Evolutionary conservation across 2,797 vertebrate genomes (phyloP).

Genomic region (Rhinella marina): DNA sequence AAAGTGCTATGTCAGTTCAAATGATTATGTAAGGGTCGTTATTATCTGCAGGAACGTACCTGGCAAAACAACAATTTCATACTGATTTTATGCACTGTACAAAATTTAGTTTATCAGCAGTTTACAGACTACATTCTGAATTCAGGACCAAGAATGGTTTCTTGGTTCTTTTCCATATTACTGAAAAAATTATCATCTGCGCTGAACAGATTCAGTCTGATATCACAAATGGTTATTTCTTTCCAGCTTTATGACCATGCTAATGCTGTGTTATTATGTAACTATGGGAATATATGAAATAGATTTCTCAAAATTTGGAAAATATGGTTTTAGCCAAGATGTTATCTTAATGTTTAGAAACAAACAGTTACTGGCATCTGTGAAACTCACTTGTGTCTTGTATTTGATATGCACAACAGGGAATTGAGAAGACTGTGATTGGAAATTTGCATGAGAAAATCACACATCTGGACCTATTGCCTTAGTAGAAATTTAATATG

Average conservation of each 20-base stretch:
- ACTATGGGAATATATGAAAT: constrained; percentile 22
- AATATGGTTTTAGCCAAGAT: constrained; percentile 39
- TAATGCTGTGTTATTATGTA: constrained; percentile 9
- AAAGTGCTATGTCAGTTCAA: not conserved
- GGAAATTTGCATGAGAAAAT: constrained; percentile 50
- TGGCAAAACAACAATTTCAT: not conserved
- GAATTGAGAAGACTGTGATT: constrained; percentile 54
- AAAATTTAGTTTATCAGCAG: not conserved
- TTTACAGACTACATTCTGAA: not conserved
- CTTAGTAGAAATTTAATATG: constrained; percentile 37
- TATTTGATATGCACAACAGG: constrained; percentile 41
- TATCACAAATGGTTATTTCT: constrained; percentile 5
- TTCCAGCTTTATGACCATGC: not conserved
- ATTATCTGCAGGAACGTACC: not conserved
- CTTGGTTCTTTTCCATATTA: not conserved
- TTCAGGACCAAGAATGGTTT: constrained; percentile 14
- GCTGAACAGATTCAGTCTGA: not conserved
- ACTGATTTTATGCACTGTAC: not conserved
- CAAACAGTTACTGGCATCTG: constrained; percentile 46
- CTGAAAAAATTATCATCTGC: not conserved
- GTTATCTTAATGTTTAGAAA: constrained; percentile 45
- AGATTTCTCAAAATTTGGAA: not conserved
- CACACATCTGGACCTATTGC: constrained; percentile 55
- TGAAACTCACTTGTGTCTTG: constrained; percentile 40
- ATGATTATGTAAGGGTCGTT: not conserved